Evolutionary conservation across 2,888 invertebrate genomes (phyloP).

Genomic region (Galerucella nymphaeae): DNA sequence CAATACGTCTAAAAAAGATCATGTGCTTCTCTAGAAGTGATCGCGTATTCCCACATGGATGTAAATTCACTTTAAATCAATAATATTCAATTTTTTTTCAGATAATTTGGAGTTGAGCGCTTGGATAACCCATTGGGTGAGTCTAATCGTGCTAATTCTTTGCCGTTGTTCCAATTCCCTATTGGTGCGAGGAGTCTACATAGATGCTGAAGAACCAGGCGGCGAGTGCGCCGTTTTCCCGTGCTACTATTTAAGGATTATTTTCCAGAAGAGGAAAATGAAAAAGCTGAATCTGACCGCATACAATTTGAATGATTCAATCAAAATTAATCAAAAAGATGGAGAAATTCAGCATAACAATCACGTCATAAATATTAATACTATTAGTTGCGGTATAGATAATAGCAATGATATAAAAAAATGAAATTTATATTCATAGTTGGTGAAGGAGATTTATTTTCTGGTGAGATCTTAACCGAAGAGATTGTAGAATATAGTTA

Average conservation of each 20-base stretch:
- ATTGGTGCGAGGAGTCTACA: conserved; percentile 87
- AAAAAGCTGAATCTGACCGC: conserved; percentile 65
- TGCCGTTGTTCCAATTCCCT: conserved; percentile 89
- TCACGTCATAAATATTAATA: conserved; percentile 49
- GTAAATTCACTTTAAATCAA: too few species aligned
- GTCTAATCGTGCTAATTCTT: conserved; percentile 78
- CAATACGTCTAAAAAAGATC: too few species aligned
- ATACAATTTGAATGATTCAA: conserved; percentile 22
- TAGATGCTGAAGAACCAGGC: conserved; percentile 86
- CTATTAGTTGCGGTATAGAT: conserved; percentile 38
- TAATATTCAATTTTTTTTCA: conserved; percentile 62
- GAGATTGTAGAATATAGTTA: background rate
- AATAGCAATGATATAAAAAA: conserved; percentile 40
- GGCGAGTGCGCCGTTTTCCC: conserved; percentile 87
- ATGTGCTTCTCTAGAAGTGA: too few species aligned
- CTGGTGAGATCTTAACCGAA: background rate
- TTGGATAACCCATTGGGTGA: conserved; percentile 82
- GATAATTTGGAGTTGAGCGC: conserved; percentile 80
- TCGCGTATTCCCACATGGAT: too few species aligned
- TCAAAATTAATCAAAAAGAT: conserved; percentile 29
- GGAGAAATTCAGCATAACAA: conserved; percentile 50
- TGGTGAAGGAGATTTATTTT: background rate
- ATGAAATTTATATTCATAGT: background rate
- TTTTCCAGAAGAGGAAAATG: conserved; percentile 76
- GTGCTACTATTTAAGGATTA: conserved; percentile 83